These are phyloP conservation scores for Gymnodraco acuticeps DNA, from an alignment of 2,797 vertebrate species.

Conservation along the genomic window DNA sequence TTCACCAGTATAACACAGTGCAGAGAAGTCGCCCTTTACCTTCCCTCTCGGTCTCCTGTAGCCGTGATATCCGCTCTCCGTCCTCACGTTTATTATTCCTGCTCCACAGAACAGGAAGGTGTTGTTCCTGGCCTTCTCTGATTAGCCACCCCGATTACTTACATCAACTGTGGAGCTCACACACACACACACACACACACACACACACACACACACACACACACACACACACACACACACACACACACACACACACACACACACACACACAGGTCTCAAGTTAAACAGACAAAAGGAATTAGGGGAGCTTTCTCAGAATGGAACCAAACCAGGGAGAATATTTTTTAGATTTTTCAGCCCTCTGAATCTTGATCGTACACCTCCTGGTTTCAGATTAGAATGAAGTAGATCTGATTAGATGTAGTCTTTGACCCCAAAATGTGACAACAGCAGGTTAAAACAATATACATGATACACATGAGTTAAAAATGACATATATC, in stretches of 20 bases:
- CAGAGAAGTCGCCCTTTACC: slow-evolving; percentile 32
- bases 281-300: slow-evolving; percentile 31
- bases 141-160: slow-evolving; percentile 64
- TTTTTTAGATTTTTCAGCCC: slow-evolving; percentile 11
- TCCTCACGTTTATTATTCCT: slow-evolving; percentile 66
- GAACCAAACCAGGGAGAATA: slow-evolving; percentile 47
- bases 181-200: slow-evolving; percentile 24
- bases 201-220: not conserved
- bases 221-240: slow-evolving; percentile 16
- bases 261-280: slow-evolving; percentile 5
- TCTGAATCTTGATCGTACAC: slow-evolving; percentile 36
- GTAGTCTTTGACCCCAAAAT: no score
- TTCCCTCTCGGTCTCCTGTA: slow-evolving; percentile 4
- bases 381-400: slow-evolving; percentile 47
- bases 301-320: slow-evolving; percentile 60
- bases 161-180: slow-evolving; percentile 34
- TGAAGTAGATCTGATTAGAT: no score
- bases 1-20: not conserved
- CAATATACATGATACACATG: no score
- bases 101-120: slow-evolving; percentile 55
- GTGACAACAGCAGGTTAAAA: no score
- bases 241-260: slow-evolving; percentile 28
- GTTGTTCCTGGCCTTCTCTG: slow-evolving; percentile 56
- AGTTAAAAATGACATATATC: no score
- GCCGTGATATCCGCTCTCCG: slow-evolving; percentile 46